Evolutionary conservation across 2,113 vertebrate genomes (phyloP).

Genomic region (Petaurus breviceps): DNA sequence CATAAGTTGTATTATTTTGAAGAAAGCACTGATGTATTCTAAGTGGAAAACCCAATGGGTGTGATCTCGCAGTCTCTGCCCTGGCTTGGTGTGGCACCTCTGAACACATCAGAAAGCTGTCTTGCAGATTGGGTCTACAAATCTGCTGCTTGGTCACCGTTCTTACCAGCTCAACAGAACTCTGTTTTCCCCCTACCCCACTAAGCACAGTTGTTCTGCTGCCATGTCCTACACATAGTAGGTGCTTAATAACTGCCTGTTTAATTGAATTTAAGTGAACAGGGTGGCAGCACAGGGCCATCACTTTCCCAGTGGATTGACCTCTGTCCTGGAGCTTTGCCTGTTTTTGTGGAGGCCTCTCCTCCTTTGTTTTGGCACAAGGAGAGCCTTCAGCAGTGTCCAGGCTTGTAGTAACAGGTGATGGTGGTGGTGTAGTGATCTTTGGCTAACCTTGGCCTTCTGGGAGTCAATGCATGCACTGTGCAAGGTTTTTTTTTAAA

Average conservation of each 20-base stretch:
- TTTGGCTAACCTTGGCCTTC: neutral
- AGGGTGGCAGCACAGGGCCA: neutral
- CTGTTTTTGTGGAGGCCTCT: neutral
- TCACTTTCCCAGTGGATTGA: neutral
- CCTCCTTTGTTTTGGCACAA: too few relatives aligned
- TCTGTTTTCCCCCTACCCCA: neutral
- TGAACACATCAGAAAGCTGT: neutral
- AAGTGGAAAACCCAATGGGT: slow-evolving; percentile 40
- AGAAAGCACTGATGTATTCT: slow-evolving; percentile 24
- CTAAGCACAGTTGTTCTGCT: neutral
- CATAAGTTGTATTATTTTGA: slow-evolving; percentile 5
- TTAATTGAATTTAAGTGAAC: neutral
- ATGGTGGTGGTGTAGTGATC: neutral
- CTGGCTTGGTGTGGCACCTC: neutral
- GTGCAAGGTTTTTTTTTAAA: neutral
- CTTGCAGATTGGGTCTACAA: slow-evolving; percentile 27
- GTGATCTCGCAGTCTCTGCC: slow-evolving; percentile 5
- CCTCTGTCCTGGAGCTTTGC: neutral
- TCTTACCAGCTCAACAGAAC: slow-evolving; percentile 10
- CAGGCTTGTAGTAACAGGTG: neutral
- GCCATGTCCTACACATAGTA: neutral
- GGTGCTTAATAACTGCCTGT: neutral
- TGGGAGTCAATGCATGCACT: neutral
- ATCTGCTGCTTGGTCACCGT: neutral
- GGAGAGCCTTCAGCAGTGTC: neutral